phyloP scores from a whole-genome alignment of 2,113 vertebrate species.

The Damaliscus lunatus region DNA sequence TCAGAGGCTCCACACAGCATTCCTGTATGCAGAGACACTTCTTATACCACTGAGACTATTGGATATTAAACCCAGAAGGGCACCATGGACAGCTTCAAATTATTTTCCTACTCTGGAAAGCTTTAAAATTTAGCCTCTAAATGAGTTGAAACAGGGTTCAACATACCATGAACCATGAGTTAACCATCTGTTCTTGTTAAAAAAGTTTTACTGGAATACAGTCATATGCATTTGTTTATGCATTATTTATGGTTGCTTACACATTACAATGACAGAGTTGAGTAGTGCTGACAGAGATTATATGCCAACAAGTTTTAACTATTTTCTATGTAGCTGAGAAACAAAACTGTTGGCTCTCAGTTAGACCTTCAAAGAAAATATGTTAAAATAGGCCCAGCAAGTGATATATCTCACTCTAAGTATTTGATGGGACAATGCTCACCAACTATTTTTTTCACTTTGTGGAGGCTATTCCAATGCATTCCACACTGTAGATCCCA shows the following conservation, averaged over 20 bases:
- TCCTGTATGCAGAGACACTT: background rate
- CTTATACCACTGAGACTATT: background rate
- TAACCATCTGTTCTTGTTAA: background rate
- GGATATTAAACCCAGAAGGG: background rate
- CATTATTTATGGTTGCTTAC: background rate
- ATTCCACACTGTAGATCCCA: background rate
- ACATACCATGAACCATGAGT: background rate
- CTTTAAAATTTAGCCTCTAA: background rate
- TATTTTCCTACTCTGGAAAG: background rate
- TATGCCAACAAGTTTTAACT: background rate
- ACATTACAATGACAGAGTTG: background rate
- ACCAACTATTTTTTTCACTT: background rate
- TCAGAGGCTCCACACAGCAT: background rate
- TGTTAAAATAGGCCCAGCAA: background rate
- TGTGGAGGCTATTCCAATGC: background rate
- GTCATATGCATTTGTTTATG: background rate
- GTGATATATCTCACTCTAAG: background rate
- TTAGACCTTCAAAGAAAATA: background rate
- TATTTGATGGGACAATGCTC: background rate
- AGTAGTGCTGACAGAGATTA: background rate
- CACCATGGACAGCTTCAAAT: background rate
- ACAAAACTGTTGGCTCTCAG: background rate
- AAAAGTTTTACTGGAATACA: background rate
- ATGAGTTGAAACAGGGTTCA: background rate
- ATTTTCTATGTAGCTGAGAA: background rate